Percentiles rank a stretch among this genome's conserved stretches.
phyloP scores from a whole-genome alignment of 2,113 vertebrate species.

The Lipophrys pholis region DNA sequence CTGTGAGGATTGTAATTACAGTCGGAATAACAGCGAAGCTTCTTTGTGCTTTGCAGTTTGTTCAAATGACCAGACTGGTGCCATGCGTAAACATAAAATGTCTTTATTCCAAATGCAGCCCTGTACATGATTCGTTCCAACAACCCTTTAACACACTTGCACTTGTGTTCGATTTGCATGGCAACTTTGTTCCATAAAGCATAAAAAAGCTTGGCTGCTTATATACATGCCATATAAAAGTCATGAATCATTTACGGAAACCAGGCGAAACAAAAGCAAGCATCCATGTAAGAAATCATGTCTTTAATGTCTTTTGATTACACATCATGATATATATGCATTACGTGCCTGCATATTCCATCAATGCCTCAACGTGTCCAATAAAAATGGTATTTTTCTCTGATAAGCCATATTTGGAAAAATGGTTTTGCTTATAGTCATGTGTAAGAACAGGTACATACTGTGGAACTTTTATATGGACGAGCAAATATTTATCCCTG shows the following conservation, averaged over 20 bases:
- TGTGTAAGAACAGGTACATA: neutral
- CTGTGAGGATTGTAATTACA: slow-evolving; percentile 51
- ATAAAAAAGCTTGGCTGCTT: slow-evolving; percentile 65
- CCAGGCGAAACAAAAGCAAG: slow-evolving; percentile 55
- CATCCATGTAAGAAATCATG: slow-evolving; percentile 62
- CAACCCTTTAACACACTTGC: slow-evolving; percentile 63
- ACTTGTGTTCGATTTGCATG: slow-evolving; percentile 69
- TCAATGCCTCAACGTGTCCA: slow-evolving; percentile 73
- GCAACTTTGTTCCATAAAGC: slow-evolving; percentile 55
- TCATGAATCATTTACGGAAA: slow-evolving; percentile 57
- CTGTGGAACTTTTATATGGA: neutral
- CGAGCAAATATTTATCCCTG: neutral
- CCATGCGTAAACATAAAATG: slow-evolving; percentile 45
- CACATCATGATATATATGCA: slow-evolving; percentile 50
- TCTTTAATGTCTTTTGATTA: slow-evolving; percentile 70
- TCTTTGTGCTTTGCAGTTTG: slow-evolving; percentile 36
- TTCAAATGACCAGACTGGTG: slow-evolving; percentile 33
- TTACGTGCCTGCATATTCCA: slow-evolving; percentile 75
- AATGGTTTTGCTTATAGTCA: neutral
- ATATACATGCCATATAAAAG: slow-evolving; percentile 64
- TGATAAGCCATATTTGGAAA: slow-evolving; percentile 31
- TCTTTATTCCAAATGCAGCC: slow-evolving; percentile 64
- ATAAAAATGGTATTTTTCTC: slow-evolving; percentile 74
- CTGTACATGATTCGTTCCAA: slow-evolving; percentile 49
- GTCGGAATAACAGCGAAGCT: slow-evolving; percentile 30